Percentiles rank a stretch among this genome's conserved stretches.
phyloP scores from a whole-genome alignment of 2,888 invertebrate species.

The Tryphoninae sp. region DNA sequence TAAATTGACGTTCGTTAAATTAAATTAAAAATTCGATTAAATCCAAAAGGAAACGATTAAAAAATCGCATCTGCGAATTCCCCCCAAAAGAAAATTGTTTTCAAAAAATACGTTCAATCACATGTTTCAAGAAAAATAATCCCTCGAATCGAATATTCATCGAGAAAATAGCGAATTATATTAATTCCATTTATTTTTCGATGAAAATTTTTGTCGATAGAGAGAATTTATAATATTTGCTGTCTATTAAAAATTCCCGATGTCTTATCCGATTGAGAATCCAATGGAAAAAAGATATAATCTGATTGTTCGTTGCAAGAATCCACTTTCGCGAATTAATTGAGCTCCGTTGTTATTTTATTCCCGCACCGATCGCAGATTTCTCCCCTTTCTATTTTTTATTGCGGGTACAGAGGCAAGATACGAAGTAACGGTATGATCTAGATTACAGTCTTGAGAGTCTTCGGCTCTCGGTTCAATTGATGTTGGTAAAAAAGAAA shows the following conservation, averaged over 20 bases:
- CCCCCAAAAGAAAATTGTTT: neutral
- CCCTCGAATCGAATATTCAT: too few relatives aligned
- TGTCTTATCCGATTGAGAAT: too few relatives aligned
- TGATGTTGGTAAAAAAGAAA: neutral
- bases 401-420: neutral
- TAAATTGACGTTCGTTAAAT: constrained; percentile 30
- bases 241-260: too few relatives aligned
- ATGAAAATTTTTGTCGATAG: too few relatives aligned
- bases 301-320: neutral
- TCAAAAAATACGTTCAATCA: too few relatives aligned
- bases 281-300: neutral
- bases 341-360: constrained; percentile 11
- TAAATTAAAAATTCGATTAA: too few relatives aligned
- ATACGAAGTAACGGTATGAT: constrained; percentile 3
- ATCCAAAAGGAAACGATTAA: neutral
- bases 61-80: neutral
- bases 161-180: too few relatives aligned
- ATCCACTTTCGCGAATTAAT: constrained; percentile 7
- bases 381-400: neutral
- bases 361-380: constrained; percentile 1
- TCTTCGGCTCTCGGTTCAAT: neutral
- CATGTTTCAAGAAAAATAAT: too few relatives aligned
- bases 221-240: too few relatives aligned
- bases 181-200: too few relatives aligned
- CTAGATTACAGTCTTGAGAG: constrained; percentile 20